phyloP scores from a whole-genome alignment of 35 echinoderm and acorn worm genomes.

The Chiridota heheva region DNA sequence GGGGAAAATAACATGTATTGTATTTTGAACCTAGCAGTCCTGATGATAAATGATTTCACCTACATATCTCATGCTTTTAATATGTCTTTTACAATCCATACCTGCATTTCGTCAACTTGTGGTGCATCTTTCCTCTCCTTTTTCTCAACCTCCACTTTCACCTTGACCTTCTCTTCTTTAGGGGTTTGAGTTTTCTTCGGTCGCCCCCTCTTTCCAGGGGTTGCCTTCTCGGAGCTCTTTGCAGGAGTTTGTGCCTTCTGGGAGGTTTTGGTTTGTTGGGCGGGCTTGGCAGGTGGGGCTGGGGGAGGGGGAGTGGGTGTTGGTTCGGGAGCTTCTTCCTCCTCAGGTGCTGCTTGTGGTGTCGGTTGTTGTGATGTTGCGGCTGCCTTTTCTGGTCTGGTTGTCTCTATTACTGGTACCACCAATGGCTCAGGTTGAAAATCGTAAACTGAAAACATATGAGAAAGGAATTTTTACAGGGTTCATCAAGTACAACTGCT shows the following conservation, averaged over 20 bases:
- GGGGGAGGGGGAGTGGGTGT: constrained; percentile 16
- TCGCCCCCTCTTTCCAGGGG: constrained; percentile 20
- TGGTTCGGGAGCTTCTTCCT: background rate
- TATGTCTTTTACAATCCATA: too few relatives aligned
- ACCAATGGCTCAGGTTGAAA: background rate
- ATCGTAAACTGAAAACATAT: too few relatives aligned
- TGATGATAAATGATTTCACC: too few relatives aligned
- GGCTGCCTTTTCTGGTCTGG: background rate
- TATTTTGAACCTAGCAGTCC: too few relatives aligned
- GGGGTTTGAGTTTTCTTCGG: constrained; percentile 30
- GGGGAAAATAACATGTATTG: too few relatives aligned
- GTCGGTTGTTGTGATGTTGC: background rate
- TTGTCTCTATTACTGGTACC: constrained; percentile 26
- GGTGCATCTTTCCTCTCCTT: constrained; percentile 41
- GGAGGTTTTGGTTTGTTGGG: background rate
- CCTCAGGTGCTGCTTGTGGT: background rate
- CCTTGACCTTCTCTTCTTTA: constrained; percentile 17
- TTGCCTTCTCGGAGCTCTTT: constrained; percentile 23
- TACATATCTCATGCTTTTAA: too few relatives aligned
- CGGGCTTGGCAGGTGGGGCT: constrained; percentile 36
- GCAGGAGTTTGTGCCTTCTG: constrained; percentile 15
- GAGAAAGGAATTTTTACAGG: too few relatives aligned
- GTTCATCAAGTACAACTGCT: too few relatives aligned
- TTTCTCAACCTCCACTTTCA: constrained; percentile 14
- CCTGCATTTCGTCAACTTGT: constrained; percentile 17